Evolutionary conservation across 1,140 invertebrate species (phyloP).

Genomic region (Mycetomoellerius zeteki): DNA sequence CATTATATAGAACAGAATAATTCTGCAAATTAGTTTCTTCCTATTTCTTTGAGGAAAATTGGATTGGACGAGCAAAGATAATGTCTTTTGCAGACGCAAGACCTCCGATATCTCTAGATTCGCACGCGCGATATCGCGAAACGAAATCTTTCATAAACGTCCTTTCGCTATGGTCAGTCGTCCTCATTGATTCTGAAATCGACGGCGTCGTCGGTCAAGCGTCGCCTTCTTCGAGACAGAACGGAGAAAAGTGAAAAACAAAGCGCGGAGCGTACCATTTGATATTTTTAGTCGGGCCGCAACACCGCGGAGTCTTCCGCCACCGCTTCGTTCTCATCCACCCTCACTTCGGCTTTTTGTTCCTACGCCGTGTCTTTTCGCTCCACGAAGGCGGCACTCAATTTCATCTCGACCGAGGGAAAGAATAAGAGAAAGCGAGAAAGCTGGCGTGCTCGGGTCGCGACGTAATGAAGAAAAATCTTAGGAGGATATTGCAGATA

Average conservation of each 20-base stretch:
- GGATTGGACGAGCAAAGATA: not conserved
- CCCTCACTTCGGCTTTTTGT: constrained; percentile 49
- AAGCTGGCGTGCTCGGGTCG: constrained; percentile 39
- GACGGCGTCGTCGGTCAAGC: constrained; percentile 18
- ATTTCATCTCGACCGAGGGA: constrained; percentile 63
- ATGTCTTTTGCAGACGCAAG: not conserved
- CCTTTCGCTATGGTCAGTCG: not conserved
- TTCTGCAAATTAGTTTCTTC: not conserved
- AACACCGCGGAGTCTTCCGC: constrained; percentile 34
- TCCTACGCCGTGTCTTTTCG: constrained; percentile 42
- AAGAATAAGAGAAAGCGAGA: constrained; percentile 50
- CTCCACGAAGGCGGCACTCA: constrained; percentile 57
- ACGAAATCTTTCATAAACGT: constrained; percentile 18
- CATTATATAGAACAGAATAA: not conserved
- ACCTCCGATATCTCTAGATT: not conserved
- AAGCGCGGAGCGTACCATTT: constrained; percentile 31
- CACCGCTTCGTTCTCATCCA: constrained; percentile 41
- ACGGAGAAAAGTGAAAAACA: constrained; percentile 36
- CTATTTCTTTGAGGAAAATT: not conserved
- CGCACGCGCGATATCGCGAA: not conserved
- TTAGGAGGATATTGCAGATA: constrained; percentile 69
- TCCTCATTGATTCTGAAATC: constrained; percentile 23
- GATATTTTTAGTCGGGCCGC: constrained; percentile 59
- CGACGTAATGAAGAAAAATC: constrained; percentile 74
- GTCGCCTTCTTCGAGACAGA: not conserved